A percentile compares a stretch with the other conserved stretches of the same genome.
Conservation (phyloP, 2,888 invertebrate species). For the Tachina lurida region DNA sequence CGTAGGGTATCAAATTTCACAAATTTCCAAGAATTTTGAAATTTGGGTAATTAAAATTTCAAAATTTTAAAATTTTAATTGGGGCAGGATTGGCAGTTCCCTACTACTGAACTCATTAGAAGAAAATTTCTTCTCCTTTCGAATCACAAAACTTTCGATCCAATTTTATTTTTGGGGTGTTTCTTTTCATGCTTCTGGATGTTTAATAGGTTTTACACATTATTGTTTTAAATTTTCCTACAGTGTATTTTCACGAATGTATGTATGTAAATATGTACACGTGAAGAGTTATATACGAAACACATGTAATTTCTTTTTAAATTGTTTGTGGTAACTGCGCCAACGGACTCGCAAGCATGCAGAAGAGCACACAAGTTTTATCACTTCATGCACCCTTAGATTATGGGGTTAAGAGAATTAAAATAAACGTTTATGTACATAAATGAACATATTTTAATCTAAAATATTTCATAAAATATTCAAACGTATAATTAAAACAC, state of each 20-base stretch:
- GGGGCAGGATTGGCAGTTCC: too few relatives aligned
- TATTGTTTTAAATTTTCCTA: too few relatives aligned
- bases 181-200: too few relatives aligned
- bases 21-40: too few relatives aligned
- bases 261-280: background rate
- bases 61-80: too few relatives aligned
- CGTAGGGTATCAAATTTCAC: too few relatives aligned
- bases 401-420: conserved; percentile 1
- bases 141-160: too few relatives aligned
- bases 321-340: background rate
- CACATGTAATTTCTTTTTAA: conserved; percentile 9
- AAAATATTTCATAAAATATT: conserved; percentile 36
- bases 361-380: background rate
- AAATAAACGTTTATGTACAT: background rate
- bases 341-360: background rate
- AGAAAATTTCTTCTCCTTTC: too few relatives aligned
- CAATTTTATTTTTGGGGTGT: too few relatives aligned
- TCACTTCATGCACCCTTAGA: background rate
- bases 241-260: background rate
- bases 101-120: too few relatives aligned
- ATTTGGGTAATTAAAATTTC: too few relatives aligned
- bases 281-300: conserved; percentile 27
- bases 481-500: conserved; percentile 59
- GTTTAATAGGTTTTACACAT: too few relatives aligned
- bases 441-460: conserved; percentile 8